Conservation (phyloP, 2,888 invertebrate species). For the Pachymerium ferrugineum region DNA sequence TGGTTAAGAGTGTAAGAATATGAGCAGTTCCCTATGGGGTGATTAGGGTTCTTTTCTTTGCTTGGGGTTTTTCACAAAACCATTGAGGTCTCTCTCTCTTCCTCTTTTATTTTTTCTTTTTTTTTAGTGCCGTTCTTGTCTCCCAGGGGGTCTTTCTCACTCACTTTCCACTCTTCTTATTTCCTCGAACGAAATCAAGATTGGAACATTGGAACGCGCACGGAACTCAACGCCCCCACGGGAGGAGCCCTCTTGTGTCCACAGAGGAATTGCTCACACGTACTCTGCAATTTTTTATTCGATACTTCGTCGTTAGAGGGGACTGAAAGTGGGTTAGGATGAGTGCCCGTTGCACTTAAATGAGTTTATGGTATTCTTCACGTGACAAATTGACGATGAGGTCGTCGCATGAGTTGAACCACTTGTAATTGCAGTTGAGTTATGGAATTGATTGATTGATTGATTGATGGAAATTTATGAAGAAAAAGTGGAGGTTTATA, state of each 20-base stretch:
- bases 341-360: background rate
- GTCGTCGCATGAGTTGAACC: background rate
- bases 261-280: constrained; percentile 2
- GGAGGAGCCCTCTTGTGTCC: background rate
- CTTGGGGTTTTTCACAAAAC: background rate
- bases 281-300: background rate
- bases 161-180: constrained; percentile 8
- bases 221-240: background rate
- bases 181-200: constrained; percentile 13
- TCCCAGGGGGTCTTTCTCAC: constrained; percentile 13
- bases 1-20: too few species aligned
- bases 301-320: background rate
- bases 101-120: background rate
- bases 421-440: background rate
- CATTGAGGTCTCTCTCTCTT: background rate
- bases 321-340: background rate
- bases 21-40: background rate
- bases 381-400: background rate
- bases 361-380: background rate
- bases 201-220: background rate
- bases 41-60: background rate
- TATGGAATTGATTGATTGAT: background rate
- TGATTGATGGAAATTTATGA: background rate
- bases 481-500: too few species aligned
- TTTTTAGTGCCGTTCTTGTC: background rate